These are phyloP conservation scores for Willowsia nigromaculata DNA, from an alignment of 2,888 invertebrate species.

Conservation along the genomic window DNA sequence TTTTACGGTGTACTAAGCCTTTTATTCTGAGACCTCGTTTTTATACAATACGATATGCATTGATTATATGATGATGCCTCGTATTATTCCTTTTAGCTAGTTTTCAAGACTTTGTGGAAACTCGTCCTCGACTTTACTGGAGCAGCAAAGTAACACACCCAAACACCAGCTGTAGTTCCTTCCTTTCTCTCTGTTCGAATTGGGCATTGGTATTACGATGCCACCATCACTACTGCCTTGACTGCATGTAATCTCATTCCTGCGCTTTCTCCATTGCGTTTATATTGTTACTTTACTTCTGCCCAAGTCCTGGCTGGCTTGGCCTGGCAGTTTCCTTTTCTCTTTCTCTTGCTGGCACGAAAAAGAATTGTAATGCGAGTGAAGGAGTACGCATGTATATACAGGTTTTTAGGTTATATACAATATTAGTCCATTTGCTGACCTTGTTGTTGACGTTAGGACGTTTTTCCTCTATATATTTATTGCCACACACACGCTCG, in stretches of 20 bases:
- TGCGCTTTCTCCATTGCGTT: conserved; percentile 25
- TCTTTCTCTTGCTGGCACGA: not conserved
- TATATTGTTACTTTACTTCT: not conserved
- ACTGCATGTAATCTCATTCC: conserved; percentile 44
- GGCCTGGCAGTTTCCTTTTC: conserved; percentile 46
- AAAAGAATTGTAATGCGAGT: conserved; percentile 30
- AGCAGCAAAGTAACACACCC: conserved; percentile 23
- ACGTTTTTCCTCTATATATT: conserved; percentile 46
- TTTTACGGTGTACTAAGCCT: conserved; percentile 17
- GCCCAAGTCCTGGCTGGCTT: not conserved
- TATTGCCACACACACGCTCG: not conserved
- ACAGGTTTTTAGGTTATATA: conserved; percentile 56
- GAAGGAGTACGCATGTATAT: conserved; percentile 1
- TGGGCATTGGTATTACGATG: conserved; percentile 14
- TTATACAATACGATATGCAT: conserved; percentile 31
- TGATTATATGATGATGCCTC: conserved; percentile 45
- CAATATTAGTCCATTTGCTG: conserved; percentile 59
- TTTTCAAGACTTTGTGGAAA: conserved; percentile 43
- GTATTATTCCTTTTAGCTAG: conserved; percentile 44
- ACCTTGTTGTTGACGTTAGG: conserved; percentile 59
- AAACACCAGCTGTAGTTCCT: conserved; percentile 39
- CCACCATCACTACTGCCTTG: not conserved
- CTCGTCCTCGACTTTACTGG: conserved; percentile 39
- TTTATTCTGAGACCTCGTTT: conserved; percentile 16
- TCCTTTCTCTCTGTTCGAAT: not conserved